Evolutionary conservation across 2,797 vertebrate species (phyloP), one percentile per base, ranked within the genome.

Genomic region (Gouania willdenowi): DNA sequence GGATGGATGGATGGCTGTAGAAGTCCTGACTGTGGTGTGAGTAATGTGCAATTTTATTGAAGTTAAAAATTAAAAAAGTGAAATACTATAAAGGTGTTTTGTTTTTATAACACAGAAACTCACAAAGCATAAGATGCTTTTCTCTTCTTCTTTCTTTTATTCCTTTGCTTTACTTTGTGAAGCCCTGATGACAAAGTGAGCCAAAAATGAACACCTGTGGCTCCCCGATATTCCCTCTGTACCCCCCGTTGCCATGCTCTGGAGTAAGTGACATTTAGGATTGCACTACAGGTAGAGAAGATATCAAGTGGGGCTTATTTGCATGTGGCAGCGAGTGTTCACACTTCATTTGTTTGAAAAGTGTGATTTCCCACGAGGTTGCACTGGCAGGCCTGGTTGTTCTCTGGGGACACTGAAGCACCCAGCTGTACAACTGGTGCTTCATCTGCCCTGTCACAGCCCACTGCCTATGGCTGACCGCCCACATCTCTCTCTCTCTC

Each of bases 281-380:
- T 5, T 53, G 31, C 67, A 43, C 48, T 51, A 54, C 60, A 71
- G 61, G 51, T 80, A 56, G 70, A 18, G 24, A 45, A 58, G 44
- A 71, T 75, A 67, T 79, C 64, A 69, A 64, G 69, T 26, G 29
- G 18, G 18, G 10, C 41, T 47, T 41, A 65, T 83, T 79, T 79
- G 71, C 76, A 80, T 80, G 55, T 35, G 50, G 71, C 75, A 70
- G 66, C 43, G 49, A 36, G 64, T 37, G 59, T 71, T 81, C 67
- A 68, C 69, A 66, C 71, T 77, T 48, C 56, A 67, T 77, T 79
- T 77, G 68, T 78, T 70, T 67, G 63, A 65, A 22, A 44, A 74
- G 65, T 63, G 41, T 62, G 66, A 81, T 82, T 82, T 82, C 67
- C 77, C 22, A 2, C 17, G 3, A 5, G 5, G 50, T 46, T 74